phyloP scores from a whole-genome alignment of 2,888 invertebrate genomes.

The Pharmacophagus antenor region DNA sequence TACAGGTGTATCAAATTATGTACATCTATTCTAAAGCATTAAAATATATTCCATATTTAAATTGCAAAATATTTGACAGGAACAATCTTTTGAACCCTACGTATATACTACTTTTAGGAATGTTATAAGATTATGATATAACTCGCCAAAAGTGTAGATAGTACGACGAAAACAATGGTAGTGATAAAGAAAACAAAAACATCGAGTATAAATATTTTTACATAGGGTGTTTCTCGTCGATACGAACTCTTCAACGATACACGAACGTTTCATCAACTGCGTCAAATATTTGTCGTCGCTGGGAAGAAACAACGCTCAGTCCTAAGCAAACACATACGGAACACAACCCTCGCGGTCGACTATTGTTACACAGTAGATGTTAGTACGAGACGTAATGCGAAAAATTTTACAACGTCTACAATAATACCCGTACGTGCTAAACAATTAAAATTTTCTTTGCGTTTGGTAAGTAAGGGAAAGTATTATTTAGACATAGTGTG shows the following conservation, averaged over 20 bases:
- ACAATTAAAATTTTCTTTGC: neutral
- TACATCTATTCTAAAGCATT: no score
- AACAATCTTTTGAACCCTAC: no score
- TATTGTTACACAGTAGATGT: conserved; percentile 28
- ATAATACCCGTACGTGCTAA: neutral
- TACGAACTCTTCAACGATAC: conserved; percentile 23
- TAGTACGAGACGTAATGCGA: conserved; percentile 19
- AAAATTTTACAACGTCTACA: conserved; percentile 4
- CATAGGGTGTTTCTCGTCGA: conserved; percentile 18
- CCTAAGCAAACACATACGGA: conserved; percentile 30
- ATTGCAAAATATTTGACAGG: neutral
- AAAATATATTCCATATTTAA: neutral
- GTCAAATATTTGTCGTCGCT: conserved; percentile 31
- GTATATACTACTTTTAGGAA: neutral
- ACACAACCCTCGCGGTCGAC: conserved; percentile 26
- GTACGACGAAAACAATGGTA: neutral
- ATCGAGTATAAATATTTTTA: conserved; percentile 17
- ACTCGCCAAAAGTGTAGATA: neutral
- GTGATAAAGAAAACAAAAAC: conserved; percentile 15
- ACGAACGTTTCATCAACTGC: conserved; percentile 29
- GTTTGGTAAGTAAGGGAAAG: neutral
- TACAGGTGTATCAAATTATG: no score
- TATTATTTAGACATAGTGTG: no score
- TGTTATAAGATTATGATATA: neutral
- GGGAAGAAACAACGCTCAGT: conserved; percentile 28